Base-by-base conservation (phyloP, 2,113 vertebrate genomes). In the Boulengeromyrus knoepffleri region DNA sequence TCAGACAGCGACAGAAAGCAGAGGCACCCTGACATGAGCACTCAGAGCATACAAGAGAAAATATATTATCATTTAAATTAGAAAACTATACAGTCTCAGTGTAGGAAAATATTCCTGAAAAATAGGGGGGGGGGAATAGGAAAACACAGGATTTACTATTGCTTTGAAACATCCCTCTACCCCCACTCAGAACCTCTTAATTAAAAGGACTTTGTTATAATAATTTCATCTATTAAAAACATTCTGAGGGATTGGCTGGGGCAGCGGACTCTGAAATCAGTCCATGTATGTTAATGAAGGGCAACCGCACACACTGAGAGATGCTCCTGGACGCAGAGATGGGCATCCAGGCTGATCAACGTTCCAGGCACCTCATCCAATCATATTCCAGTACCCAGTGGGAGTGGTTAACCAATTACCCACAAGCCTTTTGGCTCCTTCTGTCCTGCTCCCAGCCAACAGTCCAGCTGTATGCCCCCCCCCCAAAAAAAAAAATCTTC, bases 1-100 rank as follows among this genome's bases (percentile, higher is more conserved):
- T n/a, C 19, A 2, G 91, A 91, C 24, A 21, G 90, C 90, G 89
- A 80, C n/a, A 89, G 92, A 77, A 39, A 88, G 85, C 83, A 92
- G 80, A 52, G 90, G 49, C 88, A 92, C 91, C 90, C 91, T 89
- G 88, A 91, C 92, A 91, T 77, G 89, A 88, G 92, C 93, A 92
- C 89, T 90, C 91, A 91, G 74, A 93, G 91, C 94, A 94, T 91
- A 93, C 92, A 93, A 93, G 91, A 94, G 91, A 96, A 95, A 96
- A 97, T 97, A 97, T 97, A 96, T 97, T 97, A 98, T 95, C 92
- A 95, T 96, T 97, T 98, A 96, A 96, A 97, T 97, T 97, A 97
- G 92, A 91, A 96, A 95, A 96, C 96, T 97, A 95, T 96, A 97
- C 94, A 96, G 95, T 94, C 94, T 95, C 94, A 94, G 93, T 92